Conservation (phyloP, 2,888 invertebrate genomes). For the Xylota sylvarum region DNA sequence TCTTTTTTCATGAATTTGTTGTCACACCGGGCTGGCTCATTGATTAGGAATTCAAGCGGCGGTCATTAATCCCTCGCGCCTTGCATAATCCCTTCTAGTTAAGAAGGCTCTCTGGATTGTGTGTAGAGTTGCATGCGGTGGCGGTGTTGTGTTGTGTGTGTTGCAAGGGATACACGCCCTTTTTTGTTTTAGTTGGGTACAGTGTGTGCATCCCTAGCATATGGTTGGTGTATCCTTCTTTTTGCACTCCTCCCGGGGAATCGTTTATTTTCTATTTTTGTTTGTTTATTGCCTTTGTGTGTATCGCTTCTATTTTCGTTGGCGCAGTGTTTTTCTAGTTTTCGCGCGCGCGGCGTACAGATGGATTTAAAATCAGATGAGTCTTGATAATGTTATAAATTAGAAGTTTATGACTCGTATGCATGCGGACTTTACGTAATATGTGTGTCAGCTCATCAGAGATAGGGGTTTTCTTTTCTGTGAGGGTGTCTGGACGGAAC, state of each 20-base stretch:
- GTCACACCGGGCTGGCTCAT: constrained; percentile 35
- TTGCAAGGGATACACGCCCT: constrained; percentile 73
- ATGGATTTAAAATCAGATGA: not conserved
- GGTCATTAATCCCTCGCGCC: constrained; percentile 74
- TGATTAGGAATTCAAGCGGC: constrained; percentile 72
- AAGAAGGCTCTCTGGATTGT: constrained; percentile 16
- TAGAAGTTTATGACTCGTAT: constrained; percentile 16
- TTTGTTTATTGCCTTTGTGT: constrained; percentile 40
- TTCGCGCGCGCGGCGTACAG: constrained; percentile 24
- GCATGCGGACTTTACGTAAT: constrained; percentile 66
- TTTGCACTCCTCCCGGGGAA: constrained; percentile 19
- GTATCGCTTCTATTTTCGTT: constrained; percentile 22
- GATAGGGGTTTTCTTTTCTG: not conserved
- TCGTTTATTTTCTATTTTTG: constrained; percentile 33
- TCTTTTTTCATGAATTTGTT: constrained; percentile 42
- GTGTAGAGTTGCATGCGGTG: constrained; percentile 57
- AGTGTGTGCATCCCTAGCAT: constrained; percentile 30
- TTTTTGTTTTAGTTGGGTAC: constrained; percentile 56
- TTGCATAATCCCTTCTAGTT: constrained; percentile 61
- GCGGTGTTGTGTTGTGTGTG: constrained; percentile 41
- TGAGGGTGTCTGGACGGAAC: constrained; percentile 7
- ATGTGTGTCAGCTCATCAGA: constrained; percentile 9
- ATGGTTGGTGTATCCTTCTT: constrained; percentile 34
- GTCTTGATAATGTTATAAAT: too few species aligned
- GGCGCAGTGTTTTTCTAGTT: constrained; percentile 15